These are phyloP conservation scores for Dusona sp. DNA, from an alignment of 2,888 invertebrate genomes.

Conservation along the genomic window DNA sequence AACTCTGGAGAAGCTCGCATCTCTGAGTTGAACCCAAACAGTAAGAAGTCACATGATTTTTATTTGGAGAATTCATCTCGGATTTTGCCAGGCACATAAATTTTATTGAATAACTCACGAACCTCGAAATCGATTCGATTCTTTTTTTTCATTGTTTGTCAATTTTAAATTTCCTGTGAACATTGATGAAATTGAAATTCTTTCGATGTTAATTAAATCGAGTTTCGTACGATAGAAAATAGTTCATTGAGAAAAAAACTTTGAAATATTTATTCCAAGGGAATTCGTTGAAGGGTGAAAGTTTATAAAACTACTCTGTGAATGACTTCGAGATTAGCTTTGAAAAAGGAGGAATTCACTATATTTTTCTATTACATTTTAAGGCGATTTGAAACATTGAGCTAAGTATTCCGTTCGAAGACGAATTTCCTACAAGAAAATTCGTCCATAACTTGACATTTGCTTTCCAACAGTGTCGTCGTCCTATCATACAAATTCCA, in stretches of 20 bases:
- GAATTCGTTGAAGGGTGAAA: not conserved
- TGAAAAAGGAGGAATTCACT: not conserved
- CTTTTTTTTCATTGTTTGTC: not conserved
- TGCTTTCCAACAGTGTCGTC: not conserved
- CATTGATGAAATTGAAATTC: not conserved
- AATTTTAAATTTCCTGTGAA: not conserved
- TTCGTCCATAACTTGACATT: constrained; percentile 4
- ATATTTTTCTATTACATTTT: not conserved
- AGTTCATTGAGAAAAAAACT: not conserved
- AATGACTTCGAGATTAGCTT: not conserved
- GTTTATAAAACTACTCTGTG: not conserved
- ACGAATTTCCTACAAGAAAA: not conserved
- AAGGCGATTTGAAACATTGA: not conserved
- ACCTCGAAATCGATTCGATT: not conserved
- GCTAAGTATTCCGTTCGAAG: not conserved
- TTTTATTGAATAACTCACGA: not conserved
- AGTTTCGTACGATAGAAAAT: not conserved
- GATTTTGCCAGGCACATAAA: constrained; percentile 4
- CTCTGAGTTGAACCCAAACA: not conserved
- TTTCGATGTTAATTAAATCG: not conserved
- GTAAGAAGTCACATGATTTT: constrained; percentile 12
- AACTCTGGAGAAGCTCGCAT: not conserved
- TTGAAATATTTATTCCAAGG: not conserved
- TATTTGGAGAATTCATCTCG: not conserved
- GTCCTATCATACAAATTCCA: not conserved